These are phyloP conservation scores for Falco rusticolus DNA, from an alignment of 2,797 vertebrate genomes.

Conservation along the genomic window DNA sequence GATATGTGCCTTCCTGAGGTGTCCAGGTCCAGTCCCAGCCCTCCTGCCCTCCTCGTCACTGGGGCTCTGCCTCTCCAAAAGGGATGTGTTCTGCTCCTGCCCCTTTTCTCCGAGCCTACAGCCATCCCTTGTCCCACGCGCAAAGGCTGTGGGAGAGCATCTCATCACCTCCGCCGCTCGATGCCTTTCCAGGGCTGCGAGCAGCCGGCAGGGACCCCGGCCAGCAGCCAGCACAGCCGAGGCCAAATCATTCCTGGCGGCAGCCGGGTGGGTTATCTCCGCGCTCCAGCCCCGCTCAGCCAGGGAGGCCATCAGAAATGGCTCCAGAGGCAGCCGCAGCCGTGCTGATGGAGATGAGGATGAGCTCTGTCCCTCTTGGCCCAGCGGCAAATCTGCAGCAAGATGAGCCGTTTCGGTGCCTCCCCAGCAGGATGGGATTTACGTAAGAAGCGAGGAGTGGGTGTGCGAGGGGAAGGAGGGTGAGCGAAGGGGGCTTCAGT, in stretches of 20 bases:
- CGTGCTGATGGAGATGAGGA: not conserved
- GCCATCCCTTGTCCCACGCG: rapidly evolving
- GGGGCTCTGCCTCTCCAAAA: not conserved
- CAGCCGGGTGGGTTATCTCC: not conserved
- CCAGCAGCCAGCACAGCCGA: not conserved
- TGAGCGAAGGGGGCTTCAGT: not conserved
- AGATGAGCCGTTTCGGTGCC: not conserved
- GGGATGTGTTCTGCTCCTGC: not conserved
- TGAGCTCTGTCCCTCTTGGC: not conserved
- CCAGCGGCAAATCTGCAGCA: not conserved
- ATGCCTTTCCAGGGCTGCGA: not conserved
- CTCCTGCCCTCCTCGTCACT: not conserved
- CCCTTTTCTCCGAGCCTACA: rapidly evolving
- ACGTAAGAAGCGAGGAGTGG: rapidly evolving
- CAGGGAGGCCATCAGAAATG: not conserved
- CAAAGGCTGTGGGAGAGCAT: not conserved
- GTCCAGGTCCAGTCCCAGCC: too few species aligned
- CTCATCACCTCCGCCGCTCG: not conserved
- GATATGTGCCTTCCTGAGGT: rapidly evolving
- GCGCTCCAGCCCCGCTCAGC: not conserved
- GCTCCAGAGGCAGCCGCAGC: not conserved
- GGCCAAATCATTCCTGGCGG: not conserved
- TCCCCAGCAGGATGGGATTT: not conserved
- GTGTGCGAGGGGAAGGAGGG: not conserved
- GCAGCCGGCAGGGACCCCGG: not conserved